These are phyloP conservation scores for Drosophila repleta DNA, from an alignment of 1,140 invertebrate species.

Conservation along the genomic window DNA sequence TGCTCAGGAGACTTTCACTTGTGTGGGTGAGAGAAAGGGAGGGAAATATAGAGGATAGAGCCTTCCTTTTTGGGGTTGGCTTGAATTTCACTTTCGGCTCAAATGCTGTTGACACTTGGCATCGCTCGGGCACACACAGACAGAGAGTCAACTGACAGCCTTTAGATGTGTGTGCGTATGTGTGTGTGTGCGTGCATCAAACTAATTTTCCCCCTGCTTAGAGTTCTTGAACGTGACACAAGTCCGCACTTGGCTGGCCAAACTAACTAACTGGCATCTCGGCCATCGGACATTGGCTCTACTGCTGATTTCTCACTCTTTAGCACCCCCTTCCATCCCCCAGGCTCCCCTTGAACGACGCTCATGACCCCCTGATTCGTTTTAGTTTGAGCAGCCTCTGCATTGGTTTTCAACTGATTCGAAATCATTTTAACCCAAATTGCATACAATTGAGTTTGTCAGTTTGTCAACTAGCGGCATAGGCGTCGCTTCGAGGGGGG, in stretches of 20 bases:
- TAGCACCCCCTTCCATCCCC: neutral
- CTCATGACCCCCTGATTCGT: no score
- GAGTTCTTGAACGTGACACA: constrained; percentile 78
- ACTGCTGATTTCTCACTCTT: neutral
- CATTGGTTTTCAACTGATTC: constrained; percentile 71
- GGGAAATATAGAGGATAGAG: neutral
- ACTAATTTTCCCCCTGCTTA: constrained; percentile 79
- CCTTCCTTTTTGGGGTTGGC: constrained; percentile 36
- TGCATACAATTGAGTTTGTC: constrained; percentile 76
- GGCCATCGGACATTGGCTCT: neutral
- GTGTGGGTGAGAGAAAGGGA: neutral
- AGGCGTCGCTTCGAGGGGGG: neutral
- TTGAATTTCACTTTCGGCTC: constrained; percentile 75
- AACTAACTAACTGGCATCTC: constrained; percentile 20
- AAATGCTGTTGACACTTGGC: constrained; percentile 72
- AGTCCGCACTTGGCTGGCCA: constrained; percentile 64
- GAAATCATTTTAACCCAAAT: constrained; percentile 78
- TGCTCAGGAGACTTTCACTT: constrained; percentile 66
- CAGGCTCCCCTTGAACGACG: neutral
- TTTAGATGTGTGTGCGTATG: neutral
- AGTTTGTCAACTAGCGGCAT: constrained; percentile 27
- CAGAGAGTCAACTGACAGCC: neutral
- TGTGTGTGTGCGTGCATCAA: constrained; percentile 55
- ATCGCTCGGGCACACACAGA: constrained; percentile 3
- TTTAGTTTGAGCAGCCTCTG: constrained; percentile 5